Evolutionary conservation across 2,797 vertebrate genomes (phyloP).

Genomic region (Peromyscus attwateri): DNA sequence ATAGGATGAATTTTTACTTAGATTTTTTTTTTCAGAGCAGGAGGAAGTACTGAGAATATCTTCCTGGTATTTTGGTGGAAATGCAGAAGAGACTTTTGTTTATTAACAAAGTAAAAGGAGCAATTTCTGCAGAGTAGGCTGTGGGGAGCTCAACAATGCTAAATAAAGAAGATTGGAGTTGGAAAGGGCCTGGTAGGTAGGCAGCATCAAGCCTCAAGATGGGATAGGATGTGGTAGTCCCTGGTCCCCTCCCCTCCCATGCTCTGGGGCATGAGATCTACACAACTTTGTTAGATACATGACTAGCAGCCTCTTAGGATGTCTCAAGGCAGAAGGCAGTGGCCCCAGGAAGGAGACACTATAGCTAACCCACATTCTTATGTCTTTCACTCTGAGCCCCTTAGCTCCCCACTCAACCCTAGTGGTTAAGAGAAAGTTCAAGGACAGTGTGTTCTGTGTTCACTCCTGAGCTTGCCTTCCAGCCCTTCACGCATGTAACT

Average conservation of each 20-base stretch:
- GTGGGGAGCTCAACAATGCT: slow-evolving; percentile 10
- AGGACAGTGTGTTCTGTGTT: too few species aligned
- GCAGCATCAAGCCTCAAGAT: not conserved
- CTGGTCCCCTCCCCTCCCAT: not conserved
- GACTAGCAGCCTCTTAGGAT: not conserved
- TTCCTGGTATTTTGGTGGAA: not conserved
- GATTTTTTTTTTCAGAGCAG: slow-evolving; percentile 43
- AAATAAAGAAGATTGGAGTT: not conserved
- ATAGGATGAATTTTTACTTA: not conserved
- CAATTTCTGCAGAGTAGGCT: not conserved
- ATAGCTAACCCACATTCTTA: not conserved
- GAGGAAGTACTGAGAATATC: not conserved
- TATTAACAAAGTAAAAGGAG: not conserved
- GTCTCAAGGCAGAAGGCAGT: not conserved
- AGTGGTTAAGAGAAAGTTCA: not conserved
- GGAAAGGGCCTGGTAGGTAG: not conserved
- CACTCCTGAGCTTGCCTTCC: not conserved
- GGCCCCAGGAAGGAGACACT: not conserved
- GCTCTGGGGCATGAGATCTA: not conserved
- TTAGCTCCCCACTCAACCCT: not conserved
- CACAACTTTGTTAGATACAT: not conserved
- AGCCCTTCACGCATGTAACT: fast-evolving
- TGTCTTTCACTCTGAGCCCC: not conserved
- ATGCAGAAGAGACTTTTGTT: slow-evolving; percentile 31
- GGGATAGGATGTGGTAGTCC: not conserved